Base-by-base conservation (phyloP, 2,888 invertebrate species). In the Malthinus flaveolus region DNA sequence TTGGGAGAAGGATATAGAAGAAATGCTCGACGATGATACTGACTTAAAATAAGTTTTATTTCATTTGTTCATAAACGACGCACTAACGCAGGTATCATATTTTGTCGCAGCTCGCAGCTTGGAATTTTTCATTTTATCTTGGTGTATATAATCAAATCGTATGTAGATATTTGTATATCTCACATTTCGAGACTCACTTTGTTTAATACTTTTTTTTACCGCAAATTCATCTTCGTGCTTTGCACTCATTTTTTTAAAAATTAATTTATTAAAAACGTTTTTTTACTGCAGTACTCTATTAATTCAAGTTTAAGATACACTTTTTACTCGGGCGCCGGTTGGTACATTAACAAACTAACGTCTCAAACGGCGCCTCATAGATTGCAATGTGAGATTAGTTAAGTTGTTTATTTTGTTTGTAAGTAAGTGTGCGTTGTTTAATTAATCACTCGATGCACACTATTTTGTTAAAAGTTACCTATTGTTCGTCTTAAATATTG, bases 1-100 rank as follows among this genome's bases (percentile, higher is more conserved):
- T 62, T 76, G 78, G 76, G 79, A 79, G 56, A 72, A 77, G 61
- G 78, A 78, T 56, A 76, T 79, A 12, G 78, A 78, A 51, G 78
- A 78, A 46, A 73, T 79, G 65, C 69, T 79, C 12, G 75, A 76
- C 57, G 78, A 78, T 39, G 73, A 72, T 36, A 71, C 74, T 35
- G 77, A 78, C 69, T 67, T 78, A 55, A 78, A 78, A 66, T 79
- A 73, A 75, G 47, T 51, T 49, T 32, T 23, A 3, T 23, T 23
- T 23, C 2, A 23, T 23, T 23, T 23, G n/a, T 23, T 3, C 5
- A 23, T 23, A 23, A 12, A 9, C 32, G 31, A 32, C 7, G 36
- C 52, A 33, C 15, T 45, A 34, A 36, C 39, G 9, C 51, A 49
- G 23, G 34, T 53, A 37, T 11, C 9, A 23, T 49, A 10, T 36